phyloP scores from a whole-genome alignment of 1,140 invertebrate genomes.

The Drosophila ogumai region DNA sequence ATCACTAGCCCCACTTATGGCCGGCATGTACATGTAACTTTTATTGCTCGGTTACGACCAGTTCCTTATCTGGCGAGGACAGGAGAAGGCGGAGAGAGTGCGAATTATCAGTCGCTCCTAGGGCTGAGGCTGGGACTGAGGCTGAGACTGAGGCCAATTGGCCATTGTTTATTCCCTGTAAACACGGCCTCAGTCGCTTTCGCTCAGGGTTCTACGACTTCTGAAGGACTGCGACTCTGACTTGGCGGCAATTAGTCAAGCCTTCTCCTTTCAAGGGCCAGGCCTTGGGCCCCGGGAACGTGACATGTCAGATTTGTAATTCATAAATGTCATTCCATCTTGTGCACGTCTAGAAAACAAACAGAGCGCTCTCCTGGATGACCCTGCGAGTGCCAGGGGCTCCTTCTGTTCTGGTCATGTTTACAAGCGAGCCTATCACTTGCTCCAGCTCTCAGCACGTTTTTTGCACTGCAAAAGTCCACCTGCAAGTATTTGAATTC shows the following conservation, averaged over 20 bases:
- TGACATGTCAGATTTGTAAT: slow-evolving; percentile 56
- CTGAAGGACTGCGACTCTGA: slow-evolving; percentile 28
- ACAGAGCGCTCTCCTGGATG: slow-evolving; percentile 15
- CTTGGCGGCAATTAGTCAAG: slow-evolving; percentile 24
- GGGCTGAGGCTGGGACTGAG: neutral
- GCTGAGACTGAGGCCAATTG: slow-evolving; percentile 34
- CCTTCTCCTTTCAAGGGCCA: slow-evolving; percentile 1
- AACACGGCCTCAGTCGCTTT: slow-evolving; percentile 10
- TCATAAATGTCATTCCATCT: slow-evolving; percentile 46
- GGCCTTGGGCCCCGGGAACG: slow-evolving; percentile 32
- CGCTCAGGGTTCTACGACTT: slow-evolving; percentile 30
- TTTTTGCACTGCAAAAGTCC: slow-evolving; percentile 13
- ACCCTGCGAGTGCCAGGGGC: neutral
- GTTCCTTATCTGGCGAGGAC: slow-evolving; percentile 43
- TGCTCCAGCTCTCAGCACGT: slow-evolving; percentile 36
- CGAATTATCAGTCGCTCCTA: slow-evolving; percentile 23
- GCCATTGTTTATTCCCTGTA: slow-evolving; percentile 47
- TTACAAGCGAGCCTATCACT: slow-evolving; percentile 40
- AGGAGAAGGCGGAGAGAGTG: slow-evolving; percentile 13
- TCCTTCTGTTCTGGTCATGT: slow-evolving; percentile 8
- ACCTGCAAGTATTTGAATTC: slow-evolving; percentile 9
- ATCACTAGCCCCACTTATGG: slow-evolving; percentile 41
- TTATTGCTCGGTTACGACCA: slow-evolving; percentile 42
- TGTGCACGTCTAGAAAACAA: slow-evolving; percentile 39
- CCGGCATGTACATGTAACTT: slow-evolving; percentile 42